Base-by-base conservation (phyloP, 2,888 invertebrate genomes). In the Stenoptilia bipunctidactyla region DNA sequence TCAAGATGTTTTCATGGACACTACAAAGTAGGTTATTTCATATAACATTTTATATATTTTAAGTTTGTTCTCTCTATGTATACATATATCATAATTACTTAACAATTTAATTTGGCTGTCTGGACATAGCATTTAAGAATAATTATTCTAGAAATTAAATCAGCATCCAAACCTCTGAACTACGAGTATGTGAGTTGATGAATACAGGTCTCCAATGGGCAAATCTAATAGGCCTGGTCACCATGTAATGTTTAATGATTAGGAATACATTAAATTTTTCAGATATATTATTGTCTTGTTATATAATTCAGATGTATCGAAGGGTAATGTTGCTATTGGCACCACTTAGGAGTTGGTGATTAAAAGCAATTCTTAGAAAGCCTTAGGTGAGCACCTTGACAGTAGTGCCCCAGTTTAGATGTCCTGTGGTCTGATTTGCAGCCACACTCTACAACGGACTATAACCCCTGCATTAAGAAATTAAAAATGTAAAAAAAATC, bases 261-360 rank as follows among this genome's bases (percentile, higher is more conserved):
- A 82, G 76, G 79, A 65, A 74, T 74, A 77, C 76, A 80, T 80
- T 75, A 75, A 79, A 82, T 71, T 74, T 80, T 80, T 83, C 83
- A 84, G 75, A 83, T 83, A 82, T 85, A 84, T 82, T 80, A 82
- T 80, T 80, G 75, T 80, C 80, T 84, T 84, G 84, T 85, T 85
- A 85, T 82, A 79, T 83, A 76, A 74, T 80, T 82, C 73, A 83
- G 79, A 71, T 82, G 80, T 84, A 82, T 80, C 72, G 58, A 63
- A 65, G 61, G 66, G 20, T 20, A 63, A 68, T 61, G 73, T 74
- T 74, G 63, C 66, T 66, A 60, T 60, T 61, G 60, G 70, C 63
- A 64, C 67, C 53, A 40, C 63, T 69, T 70, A 70, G 68, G 61
- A 68, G 61, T 72, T 51, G 52, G 62, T 70, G 69, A 72, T 46